Conservation (phyloP, 2,888 invertebrate species). For the Tyria jacobaeae region DNA sequence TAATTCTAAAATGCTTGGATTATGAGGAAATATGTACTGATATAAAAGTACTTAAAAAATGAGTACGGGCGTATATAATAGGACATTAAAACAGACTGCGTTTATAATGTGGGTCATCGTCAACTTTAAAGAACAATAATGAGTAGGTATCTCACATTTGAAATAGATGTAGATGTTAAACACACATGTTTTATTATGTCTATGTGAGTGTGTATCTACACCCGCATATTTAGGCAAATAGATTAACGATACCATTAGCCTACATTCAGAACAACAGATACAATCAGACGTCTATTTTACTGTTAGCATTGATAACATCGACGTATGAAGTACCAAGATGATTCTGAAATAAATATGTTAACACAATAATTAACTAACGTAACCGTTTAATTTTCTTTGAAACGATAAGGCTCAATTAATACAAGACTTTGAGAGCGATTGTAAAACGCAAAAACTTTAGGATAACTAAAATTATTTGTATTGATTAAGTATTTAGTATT, state of each 20-base stretch:
- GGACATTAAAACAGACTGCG: neutral
- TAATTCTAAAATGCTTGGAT: too few species aligned
- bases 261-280: slow-evolving; percentile 27
- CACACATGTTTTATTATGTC: slow-evolving; percentile 6
- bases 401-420: too few species aligned
- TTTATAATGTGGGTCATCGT: slow-evolving; percentile 9
- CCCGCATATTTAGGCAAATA: slow-evolving; percentile 44
- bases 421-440: too few species aligned
- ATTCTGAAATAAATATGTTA: too few species aligned
- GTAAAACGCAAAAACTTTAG: too few species aligned
- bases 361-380: too few species aligned
- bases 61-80: too few species aligned
- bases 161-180: slow-evolving; percentile 36
- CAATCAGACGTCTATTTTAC: slow-evolving; percentile 16
- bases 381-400: too few species aligned
- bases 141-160: slow-evolving; percentile 25
- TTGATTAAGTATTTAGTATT: too few species aligned
- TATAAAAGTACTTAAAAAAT: too few species aligned
- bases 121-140: slow-evolving; percentile 25
- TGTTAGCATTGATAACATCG: slow-evolving; percentile 21
- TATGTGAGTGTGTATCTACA: slow-evolving; percentile 8
- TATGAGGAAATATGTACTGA: too few species aligned
- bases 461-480: too few species aligned
- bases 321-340: slow-evolving; percentile 8
- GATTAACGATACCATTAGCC: slow-evolving; percentile 37